These are phyloP conservation scores for Rhyacophila evoluta DNA, from an alignment of 2,888 invertebrate species.

Conservation along the genomic window DNA sequence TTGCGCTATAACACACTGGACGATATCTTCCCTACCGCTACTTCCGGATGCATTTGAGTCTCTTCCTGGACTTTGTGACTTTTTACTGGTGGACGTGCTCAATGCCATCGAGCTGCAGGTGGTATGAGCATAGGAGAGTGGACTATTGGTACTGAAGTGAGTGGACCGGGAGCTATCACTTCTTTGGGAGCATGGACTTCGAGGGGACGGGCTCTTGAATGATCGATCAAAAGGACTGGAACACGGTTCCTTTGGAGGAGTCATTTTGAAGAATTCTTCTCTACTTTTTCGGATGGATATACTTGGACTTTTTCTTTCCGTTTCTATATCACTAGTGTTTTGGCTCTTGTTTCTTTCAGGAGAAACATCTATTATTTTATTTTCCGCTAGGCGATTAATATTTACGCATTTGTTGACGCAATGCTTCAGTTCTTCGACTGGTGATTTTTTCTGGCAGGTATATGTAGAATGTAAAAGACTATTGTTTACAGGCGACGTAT, in stretches of 20 bases:
- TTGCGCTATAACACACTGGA: constrained; percentile 70
- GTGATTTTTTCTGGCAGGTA: constrained; percentile 45
- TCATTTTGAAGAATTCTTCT: constrained; percentile 52
- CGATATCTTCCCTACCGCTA: constrained; percentile 66
- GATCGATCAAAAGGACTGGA: constrained; percentile 49
- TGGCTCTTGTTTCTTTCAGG: constrained; percentile 47
- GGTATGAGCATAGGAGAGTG: constrained; percentile 68
- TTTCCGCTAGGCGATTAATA: constrained; percentile 50
- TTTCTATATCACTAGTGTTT: constrained; percentile 3
- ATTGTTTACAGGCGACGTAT: constrained; percentile 34
- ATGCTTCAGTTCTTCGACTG: constrained; percentile 38
- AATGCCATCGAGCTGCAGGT: constrained; percentile 71
- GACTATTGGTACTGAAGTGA: constrained; percentile 64
- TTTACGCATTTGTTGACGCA: constrained; percentile 48
- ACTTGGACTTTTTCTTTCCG: constrained; percentile 44
- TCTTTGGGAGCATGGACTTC: constrained; percentile 67
- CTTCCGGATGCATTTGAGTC: constrained; percentile 55
- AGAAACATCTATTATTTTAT: constrained; percentile 47
- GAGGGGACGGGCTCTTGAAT: constrained; percentile 58
- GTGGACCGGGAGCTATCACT: constrained; percentile 57
- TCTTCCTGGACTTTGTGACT: constrained; percentile 58
- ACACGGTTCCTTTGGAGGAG: constrained; percentile 43
- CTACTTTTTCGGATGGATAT: constrained; percentile 50
- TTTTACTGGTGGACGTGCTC: constrained; percentile 68
- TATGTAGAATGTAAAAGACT: constrained; percentile 35